Evolutionary conservation across 1,140 invertebrate species (phyloP).

Genomic region (Listronotus oregonensis): DNA sequence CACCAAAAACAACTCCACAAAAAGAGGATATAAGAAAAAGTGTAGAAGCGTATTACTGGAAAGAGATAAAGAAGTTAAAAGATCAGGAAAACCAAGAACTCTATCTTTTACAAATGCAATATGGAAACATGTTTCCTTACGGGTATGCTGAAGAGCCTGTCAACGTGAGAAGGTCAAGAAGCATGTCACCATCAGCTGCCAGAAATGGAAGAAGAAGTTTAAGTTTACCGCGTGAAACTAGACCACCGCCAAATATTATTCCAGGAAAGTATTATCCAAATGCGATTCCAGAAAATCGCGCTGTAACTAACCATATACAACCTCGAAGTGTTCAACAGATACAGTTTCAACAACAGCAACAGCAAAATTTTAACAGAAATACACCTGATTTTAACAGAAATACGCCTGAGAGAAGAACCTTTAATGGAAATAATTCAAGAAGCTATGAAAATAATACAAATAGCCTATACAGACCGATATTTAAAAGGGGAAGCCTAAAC

Average conservation of each 20-base stretch:
- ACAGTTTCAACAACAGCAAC: constrained; percentile 33
- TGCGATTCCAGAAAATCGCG: constrained; percentile 45
- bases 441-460: constrained; percentile 24
- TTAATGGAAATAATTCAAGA: constrained; percentile 28
- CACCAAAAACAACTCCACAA: constrained; percentile 45
- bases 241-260: constrained; percentile 2
- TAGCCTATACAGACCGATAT: constrained; percentile 56
- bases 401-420: constrained; percentile 42
- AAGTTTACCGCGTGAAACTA: constrained; percentile 50
- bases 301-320: constrained; percentile 24
- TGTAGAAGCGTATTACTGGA: constrained; percentile 65
- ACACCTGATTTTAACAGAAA: constrained; percentile 39
- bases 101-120: constrained; percentile 47
- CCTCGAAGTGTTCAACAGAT: constrained; percentile 34
- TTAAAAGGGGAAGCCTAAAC: constrained; percentile 60
- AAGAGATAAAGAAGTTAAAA: constrained; percentile 64
- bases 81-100: constrained; percentile 61
- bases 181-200: constrained; percentile 40
- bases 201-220: constrained; percentile 46
- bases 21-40: constrained; percentile 59
- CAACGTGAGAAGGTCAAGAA: constrained; percentile 43
- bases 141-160: constrained; percentile 48
- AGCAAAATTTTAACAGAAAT: constrained; percentile 13
- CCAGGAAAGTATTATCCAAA: constrained; percentile 23
- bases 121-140: constrained; percentile 34